Evolutionary conservation across 2,888 invertebrate species (phyloP).

Genomic region (Drosophila infuscata): DNA sequence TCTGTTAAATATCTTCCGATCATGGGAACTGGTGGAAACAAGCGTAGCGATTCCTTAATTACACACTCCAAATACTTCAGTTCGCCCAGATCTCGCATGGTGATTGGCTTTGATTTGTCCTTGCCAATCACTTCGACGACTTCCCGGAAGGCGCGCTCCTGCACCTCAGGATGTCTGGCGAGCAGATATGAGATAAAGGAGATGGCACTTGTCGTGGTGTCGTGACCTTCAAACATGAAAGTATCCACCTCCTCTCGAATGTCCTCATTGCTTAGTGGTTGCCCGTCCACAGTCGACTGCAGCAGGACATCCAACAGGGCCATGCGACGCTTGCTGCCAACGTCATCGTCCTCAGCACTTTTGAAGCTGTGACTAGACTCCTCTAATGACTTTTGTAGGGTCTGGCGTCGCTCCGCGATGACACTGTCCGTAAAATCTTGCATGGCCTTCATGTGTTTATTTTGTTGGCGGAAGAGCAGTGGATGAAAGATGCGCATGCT

Average conservation of each 20-base stretch:
- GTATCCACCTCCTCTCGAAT: slow-evolving; percentile 90
- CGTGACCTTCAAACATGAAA: slow-evolving; percentile 87
- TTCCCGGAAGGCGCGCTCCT: slow-evolving; percentile 78
- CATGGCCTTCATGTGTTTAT: slow-evolving; percentile 58
- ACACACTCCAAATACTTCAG: slow-evolving; percentile 87
- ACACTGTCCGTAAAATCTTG: slow-evolving; percentile 78
- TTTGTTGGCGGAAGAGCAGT: slow-evolving; percentile 38
- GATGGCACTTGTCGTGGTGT: slow-evolving; percentile 83
- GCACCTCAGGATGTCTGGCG: slow-evolving; percentile 80
- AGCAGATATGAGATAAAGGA: slow-evolving; percentile 78
- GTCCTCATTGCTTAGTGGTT: slow-evolving; percentile 87
- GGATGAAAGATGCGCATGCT: slow-evolving; percentile 83
- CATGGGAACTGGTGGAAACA: slow-evolving; percentile 89
- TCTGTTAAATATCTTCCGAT: slow-evolving; percentile 87
- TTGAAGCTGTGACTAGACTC: slow-evolving; percentile 35
- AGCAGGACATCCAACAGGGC: slow-evolving; percentile 89
- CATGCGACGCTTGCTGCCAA: slow-evolving; percentile 87
- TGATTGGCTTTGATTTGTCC: slow-evolving; percentile 61
- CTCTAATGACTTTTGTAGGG: slow-evolving; percentile 48
- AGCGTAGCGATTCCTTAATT: slow-evolving; percentile 88
- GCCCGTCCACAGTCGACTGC: slow-evolving; percentile 86
- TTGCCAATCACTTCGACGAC: slow-evolving; percentile 76
- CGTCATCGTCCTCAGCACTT: slow-evolving; percentile 60
- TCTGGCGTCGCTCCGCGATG: slow-evolving; percentile 66
- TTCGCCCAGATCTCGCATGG: slow-evolving; percentile 75